These are phyloP conservation scores for Mallotus villosus DNA, from an alignment of 2,797 vertebrate species.

Conservation along the genomic window DNA sequence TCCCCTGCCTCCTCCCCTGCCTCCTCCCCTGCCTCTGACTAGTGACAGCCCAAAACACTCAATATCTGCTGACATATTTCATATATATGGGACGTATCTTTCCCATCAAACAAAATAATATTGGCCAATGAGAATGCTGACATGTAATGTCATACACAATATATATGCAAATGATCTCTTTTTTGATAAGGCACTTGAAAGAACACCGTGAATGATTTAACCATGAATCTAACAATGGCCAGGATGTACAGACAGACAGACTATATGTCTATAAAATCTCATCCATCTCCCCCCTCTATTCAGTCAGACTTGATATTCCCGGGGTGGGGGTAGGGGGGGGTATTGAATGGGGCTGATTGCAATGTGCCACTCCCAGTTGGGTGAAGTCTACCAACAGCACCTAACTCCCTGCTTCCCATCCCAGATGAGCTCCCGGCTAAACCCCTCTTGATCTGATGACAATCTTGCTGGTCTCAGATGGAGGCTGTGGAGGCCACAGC, in stretches of 20 bases:
- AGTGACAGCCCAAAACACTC: not conserved
- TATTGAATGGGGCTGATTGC: not conserved
- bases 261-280: conserved; percentile 21
- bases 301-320: not conserved
- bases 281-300: conserved; percentile 11
- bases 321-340: too few species aligned
- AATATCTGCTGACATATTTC: conserved; percentile 9
- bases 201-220: conserved; percentile 22
- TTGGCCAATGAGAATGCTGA: conserved; percentile 12
- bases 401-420: conserved; percentile 21
- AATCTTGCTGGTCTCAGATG: conserved; percentile 52
- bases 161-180: conserved; percentile 23
- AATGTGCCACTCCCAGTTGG: conserved; percentile 1
- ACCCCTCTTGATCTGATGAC: conserved; percentile 57
- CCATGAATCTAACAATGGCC: conserved; percentile 10
- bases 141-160: conserved; percentile 20
- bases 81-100: conserved; percentile 3
- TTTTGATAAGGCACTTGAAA: conserved; percentile 18
- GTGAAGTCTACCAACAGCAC: conserved; percentile 37
- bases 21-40: not conserved
- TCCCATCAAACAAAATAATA: conserved; percentile 1
- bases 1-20: not conserved
- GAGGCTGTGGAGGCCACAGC: conserved; percentile 57
- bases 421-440: conserved; percentile 47
- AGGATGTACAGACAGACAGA: conserved; percentile 15